A percentile compares a stretch with the other conserved stretches of the same genome.
Conservation (phyloP, 2,888 invertebrate species). For the Rugalucina vietnamica region DNA sequence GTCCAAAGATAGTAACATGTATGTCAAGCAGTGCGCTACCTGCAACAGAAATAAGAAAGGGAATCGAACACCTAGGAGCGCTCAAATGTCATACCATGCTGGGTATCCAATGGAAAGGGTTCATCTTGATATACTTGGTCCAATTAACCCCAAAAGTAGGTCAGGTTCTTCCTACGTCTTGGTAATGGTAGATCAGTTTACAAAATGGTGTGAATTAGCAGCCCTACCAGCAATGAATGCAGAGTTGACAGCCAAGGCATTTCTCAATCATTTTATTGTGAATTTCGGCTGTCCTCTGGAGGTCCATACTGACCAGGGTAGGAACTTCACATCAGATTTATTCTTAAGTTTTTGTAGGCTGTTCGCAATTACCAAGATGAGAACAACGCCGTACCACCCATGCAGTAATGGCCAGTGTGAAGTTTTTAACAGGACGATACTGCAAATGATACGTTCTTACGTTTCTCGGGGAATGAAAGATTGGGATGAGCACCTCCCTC, state of each 20-base stretch:
- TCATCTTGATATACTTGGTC: slow-evolving; percentile 42
- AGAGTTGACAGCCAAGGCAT: slow-evolving; percentile 5
- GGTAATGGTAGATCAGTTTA: slow-evolving; percentile 35
- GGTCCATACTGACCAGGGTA: slow-evolving; percentile 50
- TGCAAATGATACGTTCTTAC: slow-evolving; percentile 2
- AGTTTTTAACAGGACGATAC: slow-evolving; percentile 6
- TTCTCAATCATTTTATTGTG: slow-evolving; percentile 2
- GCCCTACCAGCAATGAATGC: slow-evolving; percentile 9
- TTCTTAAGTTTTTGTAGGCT: slow-evolving; percentile 18
- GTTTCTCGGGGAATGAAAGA: too few species aligned
- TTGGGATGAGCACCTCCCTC: too few species aligned
- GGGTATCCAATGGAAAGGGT: slow-evolving; percentile 82
- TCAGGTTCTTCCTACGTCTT: slow-evolving; percentile 17
- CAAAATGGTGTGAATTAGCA: slow-evolving; percentile 35
- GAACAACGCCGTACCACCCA: slow-evolving; percentile 39
- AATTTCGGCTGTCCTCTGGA: too few species aligned
- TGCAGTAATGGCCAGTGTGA: slow-evolving; percentile 24
- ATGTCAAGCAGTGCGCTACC: slow-evolving; percentile 5
- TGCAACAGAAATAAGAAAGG: slow-evolving; percentile 32
- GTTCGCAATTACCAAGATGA: slow-evolving; percentile 24
- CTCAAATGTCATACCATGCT: slow-evolving; percentile 90
- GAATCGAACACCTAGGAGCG: not conserved
- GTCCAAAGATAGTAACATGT: slow-evolving; percentile 15
- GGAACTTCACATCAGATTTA: slow-evolving; percentile 29
- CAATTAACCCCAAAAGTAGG: slow-evolving; percentile 8